Base-by-base conservation (phyloP, 2,888 invertebrate genomes). In the Ischnus inquisitorius region DNA sequence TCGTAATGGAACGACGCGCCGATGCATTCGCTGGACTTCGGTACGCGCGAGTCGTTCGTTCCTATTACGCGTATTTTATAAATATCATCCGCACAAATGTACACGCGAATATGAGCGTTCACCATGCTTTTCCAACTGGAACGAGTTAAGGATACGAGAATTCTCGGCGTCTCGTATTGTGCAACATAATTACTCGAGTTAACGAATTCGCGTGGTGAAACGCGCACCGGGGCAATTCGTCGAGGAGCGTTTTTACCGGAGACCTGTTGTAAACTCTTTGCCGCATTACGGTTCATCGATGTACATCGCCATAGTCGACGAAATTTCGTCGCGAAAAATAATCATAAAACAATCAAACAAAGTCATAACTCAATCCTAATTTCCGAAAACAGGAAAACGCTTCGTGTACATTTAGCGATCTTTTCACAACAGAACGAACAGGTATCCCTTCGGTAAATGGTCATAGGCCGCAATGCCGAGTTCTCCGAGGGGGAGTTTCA, bases 121-220 rank as follows among this genome's bases (percentile, higher is more conserved):
- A 74, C 39, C 41, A 78, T 57, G 68, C 74, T 84, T 78, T 68
- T 74, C 62, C 72, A 78, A 80, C 72, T 84, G 81, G 78, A 84
- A 84, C 83, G 80, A 77, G 68, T 81, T 74, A 54, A 78, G 79
- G 77, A 80, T 81, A 80, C 80, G n/a, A 74, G 74, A 84, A 84
- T 81, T 84, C 68, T 46, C 78, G 78, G 48, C 64, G 34, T 6
- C 34, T 34, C 34, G 60, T 68, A 84, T 84, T 84, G 78, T 81
- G 84, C 78, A 84, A 84, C 78, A 81, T 78, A 81, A 84, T 84
- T 81, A 84, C 74, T 78, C 78, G 84, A 74, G 81, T 81, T 84
- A 84, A 84, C 84, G 77, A 84, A 84, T 84, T 60, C 81, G 78
- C 57, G 69, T 81, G 81, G 84, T 78, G 81, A 84, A 84, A 84